Conservation (phyloP, 2,113 vertebrate genomes). For the Geococcyx californianus region DNA sequence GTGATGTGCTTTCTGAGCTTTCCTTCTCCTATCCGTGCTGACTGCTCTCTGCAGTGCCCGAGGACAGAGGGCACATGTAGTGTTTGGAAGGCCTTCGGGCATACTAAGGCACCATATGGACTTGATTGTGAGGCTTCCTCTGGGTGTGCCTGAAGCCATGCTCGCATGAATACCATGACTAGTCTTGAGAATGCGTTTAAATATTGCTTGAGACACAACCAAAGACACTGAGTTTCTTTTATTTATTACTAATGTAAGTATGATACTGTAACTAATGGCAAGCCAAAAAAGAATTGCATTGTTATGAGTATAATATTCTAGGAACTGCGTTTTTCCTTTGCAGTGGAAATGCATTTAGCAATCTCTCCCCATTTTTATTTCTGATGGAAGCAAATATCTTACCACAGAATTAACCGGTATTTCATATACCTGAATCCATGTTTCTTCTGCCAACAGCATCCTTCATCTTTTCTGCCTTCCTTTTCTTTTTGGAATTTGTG, state of each 20-base stretch:
- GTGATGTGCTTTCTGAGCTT: not conserved
- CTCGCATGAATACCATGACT: not conserved
- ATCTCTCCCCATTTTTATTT: not conserved
- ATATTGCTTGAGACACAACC: not conserved
- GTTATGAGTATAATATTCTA: not conserved
- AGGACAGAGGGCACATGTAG: fast-evolving
- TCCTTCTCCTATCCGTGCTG: not conserved
- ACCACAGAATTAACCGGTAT: not conserved
- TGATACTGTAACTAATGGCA: not conserved
- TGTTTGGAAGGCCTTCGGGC: not conserved
- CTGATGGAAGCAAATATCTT: not conserved
- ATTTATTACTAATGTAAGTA: not conserved
- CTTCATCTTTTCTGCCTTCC: not conserved
- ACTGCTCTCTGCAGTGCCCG: not conserved
- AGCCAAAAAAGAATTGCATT: not conserved
- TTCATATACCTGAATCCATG: not conserved
- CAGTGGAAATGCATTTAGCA: not conserved
- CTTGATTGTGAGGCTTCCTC: not conserved
- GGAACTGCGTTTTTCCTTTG: not conserved
- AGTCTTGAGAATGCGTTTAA: not conserved
- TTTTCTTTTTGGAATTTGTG: not conserved
- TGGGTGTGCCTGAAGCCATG: not conserved
- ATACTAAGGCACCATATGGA: not conserved
- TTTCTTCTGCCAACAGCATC: not conserved
- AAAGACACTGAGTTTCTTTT: not conserved